phyloP scores from a whole-genome alignment of 2,797 vertebrate species.

The Sebastes nivosus region DNA sequence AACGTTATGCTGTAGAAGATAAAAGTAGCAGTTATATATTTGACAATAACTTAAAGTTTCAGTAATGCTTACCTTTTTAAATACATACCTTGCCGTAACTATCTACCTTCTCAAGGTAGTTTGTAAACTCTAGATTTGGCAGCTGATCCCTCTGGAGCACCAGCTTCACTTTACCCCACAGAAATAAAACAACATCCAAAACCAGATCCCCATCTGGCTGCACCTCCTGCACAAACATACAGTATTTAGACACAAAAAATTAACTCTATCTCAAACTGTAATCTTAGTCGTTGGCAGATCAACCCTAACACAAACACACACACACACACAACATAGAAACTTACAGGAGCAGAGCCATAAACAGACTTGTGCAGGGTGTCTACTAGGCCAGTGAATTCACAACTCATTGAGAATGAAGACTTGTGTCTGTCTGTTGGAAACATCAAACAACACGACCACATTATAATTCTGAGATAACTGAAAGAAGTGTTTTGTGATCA shows the following conservation, averaged over 20 bases:
- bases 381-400: constrained; percentile 81
- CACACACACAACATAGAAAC: constrained; percentile 54
- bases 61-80: neutral
- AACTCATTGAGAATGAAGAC: constrained; percentile 59
- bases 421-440: constrained; percentile 74
- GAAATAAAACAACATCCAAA: constrained; percentile 82
- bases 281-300: neutral
- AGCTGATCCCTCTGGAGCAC: constrained; percentile 77
- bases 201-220: constrained; percentile 87
- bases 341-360: constrained; percentile 80
- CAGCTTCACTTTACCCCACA: constrained; percentile 89
- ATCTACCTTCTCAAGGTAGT: constrained; percentile 72
- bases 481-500: neutral
- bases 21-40: neutral
- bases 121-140: constrained; percentile 68
- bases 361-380: constrained; percentile 81
- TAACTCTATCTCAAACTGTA: neutral
- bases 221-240: constrained; percentile 72
- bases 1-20: neutral
- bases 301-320: constrained; percentile 16
- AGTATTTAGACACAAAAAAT: neutral
- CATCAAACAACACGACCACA: neutral
- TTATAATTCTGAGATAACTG: neutral
- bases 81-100: constrained; percentile 81
- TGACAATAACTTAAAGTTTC: neutral